Conservation (phyloP, 2,888 invertebrate genomes). For the Volucella inflata region DNA sequence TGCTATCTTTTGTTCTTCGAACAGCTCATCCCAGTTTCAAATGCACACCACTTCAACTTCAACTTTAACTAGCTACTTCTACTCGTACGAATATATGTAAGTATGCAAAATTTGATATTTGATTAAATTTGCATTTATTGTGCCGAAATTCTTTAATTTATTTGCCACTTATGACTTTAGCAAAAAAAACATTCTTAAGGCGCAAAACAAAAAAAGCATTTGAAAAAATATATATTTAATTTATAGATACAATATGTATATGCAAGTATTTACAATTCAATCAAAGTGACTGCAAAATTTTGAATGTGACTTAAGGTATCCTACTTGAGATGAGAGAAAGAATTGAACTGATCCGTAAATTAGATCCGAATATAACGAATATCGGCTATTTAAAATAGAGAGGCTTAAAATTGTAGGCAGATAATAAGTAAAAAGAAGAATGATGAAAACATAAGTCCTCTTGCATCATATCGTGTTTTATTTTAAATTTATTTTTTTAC, state of each 20-base stretch:
- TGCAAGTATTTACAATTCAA: background rate
- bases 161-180: background rate
- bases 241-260: no score
- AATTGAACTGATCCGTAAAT: background rate
- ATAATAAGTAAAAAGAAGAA: no score
- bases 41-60: no score
- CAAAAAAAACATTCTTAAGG: background rate
- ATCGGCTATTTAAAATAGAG: background rate
- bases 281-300: no score
- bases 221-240: no score
- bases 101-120: background rate
- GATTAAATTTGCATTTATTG: constrained; percentile 8
- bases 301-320: background rate
- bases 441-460: no score
- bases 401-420: no score
- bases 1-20: no score
- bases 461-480: no score
- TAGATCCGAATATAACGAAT: background rate
- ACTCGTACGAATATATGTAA: background rate
- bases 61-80: background rate
- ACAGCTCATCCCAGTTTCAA: no score
- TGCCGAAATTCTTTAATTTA: background rate
- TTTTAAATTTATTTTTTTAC: no score
- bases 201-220: no score
- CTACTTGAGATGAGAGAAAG: background rate